Percentiles rank a stretch among this genome's conserved stretches.
Evolutionary conservation across 1,140 invertebrate genomes (phyloP).

Genomic region (Centruroides vittatus): DNA sequence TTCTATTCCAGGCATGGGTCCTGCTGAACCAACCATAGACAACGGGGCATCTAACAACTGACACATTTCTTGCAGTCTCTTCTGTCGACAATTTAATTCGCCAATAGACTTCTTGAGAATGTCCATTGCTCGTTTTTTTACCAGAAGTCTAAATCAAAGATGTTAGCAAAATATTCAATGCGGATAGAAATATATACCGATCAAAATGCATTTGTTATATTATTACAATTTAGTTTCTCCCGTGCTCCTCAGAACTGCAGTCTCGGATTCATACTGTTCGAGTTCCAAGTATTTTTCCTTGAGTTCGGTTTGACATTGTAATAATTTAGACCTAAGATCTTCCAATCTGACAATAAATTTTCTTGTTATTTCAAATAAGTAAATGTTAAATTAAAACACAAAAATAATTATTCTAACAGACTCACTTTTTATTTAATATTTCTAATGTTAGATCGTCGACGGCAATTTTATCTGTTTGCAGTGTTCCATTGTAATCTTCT

Average conservation of each 20-base stretch:
- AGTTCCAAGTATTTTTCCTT: conserved; percentile 28
- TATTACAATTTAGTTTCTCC: conserved; percentile 3
- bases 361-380: too few species aligned
- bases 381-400: too few species aligned
- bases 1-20: conserved; percentile 69
- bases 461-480: conserved; percentile 63
- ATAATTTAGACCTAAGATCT: conserved; percentile 55
- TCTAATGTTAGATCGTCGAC: conserved; percentile 76
- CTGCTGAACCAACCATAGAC: conserved; percentile 66
- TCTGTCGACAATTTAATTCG: conserved; percentile 56
- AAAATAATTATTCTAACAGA: neutral
- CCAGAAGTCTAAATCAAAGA: conserved; percentile 20
- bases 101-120: conserved; percentile 37
- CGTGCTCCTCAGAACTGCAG: conserved; percentile 20
- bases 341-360: conserved; percentile 33
- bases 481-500: conserved; percentile 40
- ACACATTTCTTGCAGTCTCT: conserved; percentile 58
- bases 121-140: conserved; percentile 24
- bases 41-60: conserved; percentile 68
- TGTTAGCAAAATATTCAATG: neutral
- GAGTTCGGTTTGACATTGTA: conserved; percentile 35
- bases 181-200: too few species aligned
- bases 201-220: neutral
- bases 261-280: conserved; percentile 27
- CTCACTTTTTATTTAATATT: conserved; percentile 24